These are phyloP conservation scores for Cepphus grylle DNA, from an alignment of 2,113 vertebrate species.

Conservation along the genomic window DNA sequence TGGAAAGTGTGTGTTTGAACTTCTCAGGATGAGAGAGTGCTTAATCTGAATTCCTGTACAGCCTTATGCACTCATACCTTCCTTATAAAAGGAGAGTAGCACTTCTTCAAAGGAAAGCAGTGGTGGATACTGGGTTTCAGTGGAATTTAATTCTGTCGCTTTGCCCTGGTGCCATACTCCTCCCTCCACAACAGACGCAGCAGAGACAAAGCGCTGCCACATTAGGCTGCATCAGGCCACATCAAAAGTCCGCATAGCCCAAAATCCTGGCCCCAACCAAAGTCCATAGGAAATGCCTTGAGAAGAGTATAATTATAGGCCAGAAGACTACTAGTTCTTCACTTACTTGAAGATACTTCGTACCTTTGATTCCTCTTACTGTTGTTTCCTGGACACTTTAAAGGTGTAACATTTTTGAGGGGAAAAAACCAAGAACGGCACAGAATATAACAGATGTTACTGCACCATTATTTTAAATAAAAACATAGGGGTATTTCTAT, in stretches of 20 bases:
- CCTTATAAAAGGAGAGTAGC: not conserved
- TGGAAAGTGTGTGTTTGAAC: not conserved
- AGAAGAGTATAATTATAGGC: not conserved
- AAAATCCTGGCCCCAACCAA: not conserved
- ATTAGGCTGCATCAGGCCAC: not conserved
- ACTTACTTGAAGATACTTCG: not conserved
- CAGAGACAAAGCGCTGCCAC: not conserved
- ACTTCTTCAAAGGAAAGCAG: slow-evolving; percentile 7
- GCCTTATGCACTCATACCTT: not conserved
- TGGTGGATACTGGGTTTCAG: not conserved
- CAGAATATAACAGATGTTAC: not conserved
- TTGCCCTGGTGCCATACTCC: not conserved
- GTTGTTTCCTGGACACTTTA: not conserved
- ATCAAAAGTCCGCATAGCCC: not conserved
- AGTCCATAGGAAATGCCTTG: not conserved
- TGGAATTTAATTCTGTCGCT: not conserved
- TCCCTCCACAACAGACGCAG: not conserved
- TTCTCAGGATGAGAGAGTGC: not conserved
- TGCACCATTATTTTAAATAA: not conserved
- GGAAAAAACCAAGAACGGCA: not conserved
- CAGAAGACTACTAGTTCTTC: not conserved
- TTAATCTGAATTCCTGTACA: not conserved
- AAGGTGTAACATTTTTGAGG: not conserved
- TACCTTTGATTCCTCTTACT: not conserved
- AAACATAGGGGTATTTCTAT: not conserved